Conservation (phyloP, 2,113 vertebrate species). For the Solea solea region DNA sequence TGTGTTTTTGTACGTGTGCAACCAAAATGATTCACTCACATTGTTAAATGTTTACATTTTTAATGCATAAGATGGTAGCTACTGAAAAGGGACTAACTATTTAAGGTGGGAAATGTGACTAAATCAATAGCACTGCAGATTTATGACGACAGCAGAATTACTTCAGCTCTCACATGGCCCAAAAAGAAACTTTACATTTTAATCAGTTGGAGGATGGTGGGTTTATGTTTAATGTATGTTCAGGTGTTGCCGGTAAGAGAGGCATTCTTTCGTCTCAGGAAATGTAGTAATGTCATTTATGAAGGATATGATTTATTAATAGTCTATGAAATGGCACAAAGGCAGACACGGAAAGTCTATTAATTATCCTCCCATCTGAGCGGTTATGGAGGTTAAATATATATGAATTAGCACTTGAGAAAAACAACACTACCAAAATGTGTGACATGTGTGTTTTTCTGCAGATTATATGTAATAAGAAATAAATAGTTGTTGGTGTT, state of each 20-base stretch:
- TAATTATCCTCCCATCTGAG: neutral
- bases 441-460: slow-evolving; percentile 1
- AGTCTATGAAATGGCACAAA: slow-evolving; percentile 7
- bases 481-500: neutral
- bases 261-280: slow-evolving; percentile 53
- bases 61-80: neutral
- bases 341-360: slow-evolving; percentile 1
- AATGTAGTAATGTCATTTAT: slow-evolving; percentile 27
- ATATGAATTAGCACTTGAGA: neutral
- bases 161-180: neutral
- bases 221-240: slow-evolving; percentile 23
- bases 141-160: neutral
- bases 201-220: slow-evolving; percentile 5
- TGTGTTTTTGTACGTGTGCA: slow-evolving; percentile 15
- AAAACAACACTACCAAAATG: slow-evolving; percentile 8
- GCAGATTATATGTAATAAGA: neutral
- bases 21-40: neutral
- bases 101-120: neutral
- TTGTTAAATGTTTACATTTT: neutral
- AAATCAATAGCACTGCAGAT: slow-evolving; percentile 2
- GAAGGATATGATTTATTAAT: slow-evolving; percentile 8
- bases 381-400: neutral
- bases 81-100: slow-evolving; percentile 27
- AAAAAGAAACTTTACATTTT: slow-evolving; percentile 13
- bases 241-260: neutral